Conservation (phyloP, 2,888 invertebrate species). For the Patella caerulea region DNA sequence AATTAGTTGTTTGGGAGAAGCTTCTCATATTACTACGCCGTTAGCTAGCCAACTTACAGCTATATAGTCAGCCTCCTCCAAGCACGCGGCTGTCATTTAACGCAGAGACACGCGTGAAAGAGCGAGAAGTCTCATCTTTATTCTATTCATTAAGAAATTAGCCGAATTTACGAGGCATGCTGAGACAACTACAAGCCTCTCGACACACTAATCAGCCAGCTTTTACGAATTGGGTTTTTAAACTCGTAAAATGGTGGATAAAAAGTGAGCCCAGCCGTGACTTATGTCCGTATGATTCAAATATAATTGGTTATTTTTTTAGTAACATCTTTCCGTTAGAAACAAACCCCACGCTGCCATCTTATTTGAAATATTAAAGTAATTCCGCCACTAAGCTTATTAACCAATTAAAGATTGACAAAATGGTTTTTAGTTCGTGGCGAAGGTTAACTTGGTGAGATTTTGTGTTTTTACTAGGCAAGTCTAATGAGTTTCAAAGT, state of each 20-base stretch:
- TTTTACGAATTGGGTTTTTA: neutral
- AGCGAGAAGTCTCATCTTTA: constrained; percentile 14
- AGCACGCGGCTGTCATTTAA: neutral
- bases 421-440: neutral
- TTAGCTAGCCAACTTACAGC: neutral
- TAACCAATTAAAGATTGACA: constrained; percentile 1
- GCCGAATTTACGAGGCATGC: constrained; percentile 14
- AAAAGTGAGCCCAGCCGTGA: neutral
- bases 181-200: neutral
- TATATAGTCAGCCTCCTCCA: constrained; percentile 8
- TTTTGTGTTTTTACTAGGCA: constrained; percentile 1
- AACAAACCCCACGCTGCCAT: no score
- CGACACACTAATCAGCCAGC: constrained; percentile 5
- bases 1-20: constrained; percentile 19
- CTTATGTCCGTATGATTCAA: neutral
- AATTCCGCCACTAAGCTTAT: neutral
- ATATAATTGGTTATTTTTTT: neutral
- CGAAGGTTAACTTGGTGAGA: constrained; percentile 1
- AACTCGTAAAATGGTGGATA: neutral
- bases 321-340: no score
- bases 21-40: constrained; percentile 7
- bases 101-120: constrained; percentile 14
- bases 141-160: constrained; percentile 18
- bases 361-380: no score
- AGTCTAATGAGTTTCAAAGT: constrained; percentile 2